Conservation (phyloP, 2,797 vertebrate species). For the Oryzias sinensis region DNA sequence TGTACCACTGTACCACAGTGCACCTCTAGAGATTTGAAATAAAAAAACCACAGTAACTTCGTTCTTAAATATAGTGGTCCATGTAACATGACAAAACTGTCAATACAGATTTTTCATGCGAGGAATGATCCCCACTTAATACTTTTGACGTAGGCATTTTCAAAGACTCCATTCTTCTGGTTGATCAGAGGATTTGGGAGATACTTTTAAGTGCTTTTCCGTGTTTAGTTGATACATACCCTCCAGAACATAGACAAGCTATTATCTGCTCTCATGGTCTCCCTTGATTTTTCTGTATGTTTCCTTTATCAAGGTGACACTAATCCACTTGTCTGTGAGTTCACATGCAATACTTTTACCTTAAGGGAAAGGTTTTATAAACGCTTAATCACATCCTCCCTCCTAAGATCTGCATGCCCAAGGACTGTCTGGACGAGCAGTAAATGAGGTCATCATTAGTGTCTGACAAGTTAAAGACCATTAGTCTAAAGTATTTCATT, state of each 20-base stretch:
- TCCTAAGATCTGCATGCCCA: slow-evolving; percentile 6
- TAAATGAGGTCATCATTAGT: slow-evolving; percentile 48
- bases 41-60: background rate
- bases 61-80: slow-evolving; percentile 15
- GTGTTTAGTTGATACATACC: slow-evolving; percentile 50
- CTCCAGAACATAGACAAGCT: slow-evolving; percentile 45
- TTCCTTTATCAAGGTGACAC: slow-evolving; percentile 49
- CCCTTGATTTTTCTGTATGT: slow-evolving; percentile 37
- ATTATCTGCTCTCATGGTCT: slow-evolving; percentile 41
- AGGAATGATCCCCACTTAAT: slow-evolving; percentile 15
- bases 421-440: slow-evolving; percentile 26
- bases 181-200: slow-evolving; percentile 44
- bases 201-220: slow-evolving; percentile 59
- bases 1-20: too few relatives aligned
- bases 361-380: slow-evolving; percentile 31
- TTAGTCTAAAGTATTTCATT: slow-evolving; percentile 24
- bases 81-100: slow-evolving; percentile 19
- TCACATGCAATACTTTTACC: slow-evolving; percentile 37
- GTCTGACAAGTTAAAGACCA: slow-evolving; percentile 47
- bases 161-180: slow-evolving; percentile 10
- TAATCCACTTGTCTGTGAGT: slow-evolving; percentile 25
- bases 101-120: slow-evolving; percentile 9
- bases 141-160: slow-evolving; percentile 25
- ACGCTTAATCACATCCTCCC: slow-evolving; percentile 35
- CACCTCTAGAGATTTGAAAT: background rate